Evolutionary conservation across 2,888 invertebrate species (phyloP), one percentile per base, ranked within the genome.

Genomic region (Osedax frankpressi): DNA sequence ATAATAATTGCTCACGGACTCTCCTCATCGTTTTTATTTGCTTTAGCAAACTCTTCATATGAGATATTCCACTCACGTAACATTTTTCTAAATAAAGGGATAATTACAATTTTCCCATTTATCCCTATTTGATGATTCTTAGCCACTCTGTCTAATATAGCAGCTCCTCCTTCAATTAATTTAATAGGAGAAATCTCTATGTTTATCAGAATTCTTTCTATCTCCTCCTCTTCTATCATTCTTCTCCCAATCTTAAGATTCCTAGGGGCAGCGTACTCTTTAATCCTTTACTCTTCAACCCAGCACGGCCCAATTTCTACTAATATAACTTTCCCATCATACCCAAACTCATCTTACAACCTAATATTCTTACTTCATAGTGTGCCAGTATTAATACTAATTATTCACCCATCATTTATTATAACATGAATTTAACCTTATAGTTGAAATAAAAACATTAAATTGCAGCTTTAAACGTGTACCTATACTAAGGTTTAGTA

Each of bases 101-200:
- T 89, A 84, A 85, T 88, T 82, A 87, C 85, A 85, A 86, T 87
- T 84, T 87, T 87, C 79, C 88, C 88, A 80, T 85, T 86, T 0
- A 84, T 89, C 81, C 83, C 86, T 78, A 85, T 89, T 78, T 88
- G 88, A 30, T 89, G 89, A 86, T 90, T 90, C 88, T 85, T 89
- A 82, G 85, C 89, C 79, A 83, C 72, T 24, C 69, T 72, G 44
- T 85, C 86, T 44, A 89, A 89, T 88, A 89, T 90, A 81, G 87
- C 89, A 0, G 88, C 88, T 71, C 89, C 90, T 1, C 88, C 89
- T 1, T 88, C 88, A 6, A 85, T 89, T 84, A 89, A 89, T 88
- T 88, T 89, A 83, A 82, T 89, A 76, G 87, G 89, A 0, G 89
- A 90, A 84, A 87, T 90, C 88, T 85, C 87, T 76, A 86, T 89